Conservation (phyloP, 1,140 invertebrate species). For the Zaprionus kolodkinae region DNA sequence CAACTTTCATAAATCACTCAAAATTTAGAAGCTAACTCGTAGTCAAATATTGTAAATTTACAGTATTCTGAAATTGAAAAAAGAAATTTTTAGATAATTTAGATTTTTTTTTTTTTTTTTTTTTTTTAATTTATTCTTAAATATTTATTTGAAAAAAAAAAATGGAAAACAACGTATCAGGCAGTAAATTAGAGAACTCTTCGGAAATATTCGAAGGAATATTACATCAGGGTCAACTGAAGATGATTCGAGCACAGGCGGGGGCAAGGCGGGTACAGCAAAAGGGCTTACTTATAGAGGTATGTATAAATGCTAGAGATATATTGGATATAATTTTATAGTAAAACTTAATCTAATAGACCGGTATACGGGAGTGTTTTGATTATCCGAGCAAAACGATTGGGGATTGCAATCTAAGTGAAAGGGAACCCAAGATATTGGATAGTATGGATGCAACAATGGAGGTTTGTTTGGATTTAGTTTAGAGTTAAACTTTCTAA, state of each 20-base stretch:
- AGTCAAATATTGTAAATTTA: neutral
- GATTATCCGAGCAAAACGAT: neutral
- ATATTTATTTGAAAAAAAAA: no score
- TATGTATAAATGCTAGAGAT: neutral
- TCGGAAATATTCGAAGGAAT: neutral
- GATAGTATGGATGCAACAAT: neutral
- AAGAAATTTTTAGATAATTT: neutral
- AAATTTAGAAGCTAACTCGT: neutral
- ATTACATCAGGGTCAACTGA: slow-evolving; percentile 1
- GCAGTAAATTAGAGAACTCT: neutral
- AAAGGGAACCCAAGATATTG: neutral
- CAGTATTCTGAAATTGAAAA: neutral
- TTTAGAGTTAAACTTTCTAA: neutral
- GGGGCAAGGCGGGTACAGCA: neutral
- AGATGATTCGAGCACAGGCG: neutral
- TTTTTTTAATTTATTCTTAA: no score
- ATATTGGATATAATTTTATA: neutral
- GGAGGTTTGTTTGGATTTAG: no score
- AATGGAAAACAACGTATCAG: no score
- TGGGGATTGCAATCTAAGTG: slow-evolving; percentile 4
- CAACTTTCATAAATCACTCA: neutral
- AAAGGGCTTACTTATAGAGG: slow-evolving; percentile 15
- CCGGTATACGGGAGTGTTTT: neutral
- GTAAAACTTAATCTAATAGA: neutral
- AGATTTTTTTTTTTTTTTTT: neutral